These are phyloP conservation scores for Bacillus rossius DNA, from an alignment of 1,140 invertebrate genomes.

Conservation along the genomic window DNA sequence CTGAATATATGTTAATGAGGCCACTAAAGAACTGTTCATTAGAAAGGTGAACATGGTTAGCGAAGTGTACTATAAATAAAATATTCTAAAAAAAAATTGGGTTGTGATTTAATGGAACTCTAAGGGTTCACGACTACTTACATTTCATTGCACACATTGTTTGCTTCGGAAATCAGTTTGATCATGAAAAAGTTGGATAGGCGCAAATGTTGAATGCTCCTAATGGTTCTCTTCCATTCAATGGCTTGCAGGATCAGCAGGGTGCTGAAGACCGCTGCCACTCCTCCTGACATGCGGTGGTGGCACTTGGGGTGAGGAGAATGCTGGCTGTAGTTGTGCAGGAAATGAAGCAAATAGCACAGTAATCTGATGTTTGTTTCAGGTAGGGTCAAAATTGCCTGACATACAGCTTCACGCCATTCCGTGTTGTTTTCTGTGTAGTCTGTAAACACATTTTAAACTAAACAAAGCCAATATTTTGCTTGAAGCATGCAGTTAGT, in stretches of 20 bases:
- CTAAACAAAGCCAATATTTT: too few species aligned
- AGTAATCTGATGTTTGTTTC: slow-evolving; percentile 1
- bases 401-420: slow-evolving; percentile 6
- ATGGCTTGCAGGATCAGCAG: not conserved
- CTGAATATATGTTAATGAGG: too few species aligned
- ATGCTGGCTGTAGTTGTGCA: not conserved
- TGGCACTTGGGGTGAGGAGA: not conserved
- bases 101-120: too few species aligned
- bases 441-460: not conserved
- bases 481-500: too few species aligned
- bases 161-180: slow-evolving; percentile 1
- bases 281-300: not conserved
- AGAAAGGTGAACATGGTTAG: too few species aligned
- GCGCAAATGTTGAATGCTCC: not conserved
- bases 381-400: not conserved
- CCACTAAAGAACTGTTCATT: too few species aligned
- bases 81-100: too few species aligned
- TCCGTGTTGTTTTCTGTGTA: not conserved
- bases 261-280: not conserved
- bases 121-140: too few species aligned
- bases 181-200: not conserved
- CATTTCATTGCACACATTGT: slow-evolving; percentile 1
- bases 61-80: too few species aligned
- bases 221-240: not conserved
- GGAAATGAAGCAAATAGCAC: slow-evolving; percentile 5